Conservation (phyloP, 2,888 invertebrate genomes). For the Campaea margaritaria region DNA sequence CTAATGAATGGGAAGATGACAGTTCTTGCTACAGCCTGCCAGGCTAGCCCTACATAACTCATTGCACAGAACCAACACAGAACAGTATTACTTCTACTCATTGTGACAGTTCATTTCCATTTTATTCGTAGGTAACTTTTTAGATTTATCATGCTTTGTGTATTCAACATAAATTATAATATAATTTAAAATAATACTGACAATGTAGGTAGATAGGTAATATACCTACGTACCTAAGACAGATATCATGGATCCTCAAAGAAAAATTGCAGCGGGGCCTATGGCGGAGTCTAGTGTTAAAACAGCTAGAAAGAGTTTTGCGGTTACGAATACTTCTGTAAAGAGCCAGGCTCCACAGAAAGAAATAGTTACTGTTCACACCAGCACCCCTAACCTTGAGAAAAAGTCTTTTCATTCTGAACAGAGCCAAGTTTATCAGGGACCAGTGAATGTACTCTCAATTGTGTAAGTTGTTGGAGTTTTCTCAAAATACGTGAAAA, state of each 20-base stretch:
- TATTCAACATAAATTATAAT: no score
- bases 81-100: no score
- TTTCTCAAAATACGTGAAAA: no score
- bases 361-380: conserved; percentile 70
- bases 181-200: no score
- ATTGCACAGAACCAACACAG: no score
- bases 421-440: conserved; percentile 71
- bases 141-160: no score
- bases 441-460: conserved; percentile 73
- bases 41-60: no score
- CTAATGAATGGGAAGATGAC: no score
- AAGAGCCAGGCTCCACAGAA: conserved; percentile 56
- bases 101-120: no score
- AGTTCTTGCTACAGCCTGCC: no score
- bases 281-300: conserved; percentile 63
- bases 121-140: no score
- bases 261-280: conserved; percentile 65
- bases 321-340: conserved; percentile 52
- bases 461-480: conserved; percentile 60
- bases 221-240: background rate
- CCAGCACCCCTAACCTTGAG: conserved; percentile 69
- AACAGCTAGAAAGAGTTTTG: conserved; percentile 63
- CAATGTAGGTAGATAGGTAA: no score
- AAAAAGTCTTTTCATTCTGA: conserved; percentile 59
- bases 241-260: conserved; percentile 65